Base-by-base conservation (phyloP, 2,113 vertebrate genomes). In the Ibidorhyncha struthersii region DNA sequence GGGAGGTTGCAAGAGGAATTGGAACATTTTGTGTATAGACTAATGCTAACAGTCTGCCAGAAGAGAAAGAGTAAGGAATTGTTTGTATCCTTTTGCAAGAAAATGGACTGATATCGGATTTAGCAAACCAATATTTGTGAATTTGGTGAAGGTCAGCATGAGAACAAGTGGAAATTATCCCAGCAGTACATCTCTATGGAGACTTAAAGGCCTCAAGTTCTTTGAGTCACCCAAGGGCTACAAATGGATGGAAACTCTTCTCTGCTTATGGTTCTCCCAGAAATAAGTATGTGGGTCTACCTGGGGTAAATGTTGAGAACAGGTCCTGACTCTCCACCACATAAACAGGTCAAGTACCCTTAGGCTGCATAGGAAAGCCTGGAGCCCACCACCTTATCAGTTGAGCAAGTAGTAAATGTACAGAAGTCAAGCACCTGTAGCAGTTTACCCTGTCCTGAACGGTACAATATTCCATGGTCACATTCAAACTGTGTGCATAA, bases 261-360 rank as follows among this genome's bases (percentile, higher is more conserved):
- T 6, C 6, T 20, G 38, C 0, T 11, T 70, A 52, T 41, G 27
- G 9, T 70, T 0, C 3, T 5, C 3, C 7, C 27, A 19, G 34
- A 80, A 82, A 53, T 27, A 62, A 76, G 76, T 62, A 26, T 9
- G 18, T 23, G 9, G 23, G 16, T 58, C 4, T 32, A 38, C 19
- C 40, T 61, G 49, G 11, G 32, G 30, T 20, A 70, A 55, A 41
- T n/a, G 26, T 10, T 41, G 53, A 65, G 85, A 89, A 66, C 9
- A 1, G 6, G 12, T 69, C 26, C 53, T 58, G 56, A n/a, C 10
- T 40, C 23, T 73, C 26, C 19, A 50, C 21, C 9, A 59, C 29
- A 82, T 55, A 82, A 86, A 86, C 3, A 50, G 9, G 7, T 3
- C 6, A 70, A 83, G 20, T 12, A 67, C 6, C 30, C 76, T 66